Conservation (phyloP, 2,888 invertebrate species). For the Lasioglossum marginatum region DNA sequence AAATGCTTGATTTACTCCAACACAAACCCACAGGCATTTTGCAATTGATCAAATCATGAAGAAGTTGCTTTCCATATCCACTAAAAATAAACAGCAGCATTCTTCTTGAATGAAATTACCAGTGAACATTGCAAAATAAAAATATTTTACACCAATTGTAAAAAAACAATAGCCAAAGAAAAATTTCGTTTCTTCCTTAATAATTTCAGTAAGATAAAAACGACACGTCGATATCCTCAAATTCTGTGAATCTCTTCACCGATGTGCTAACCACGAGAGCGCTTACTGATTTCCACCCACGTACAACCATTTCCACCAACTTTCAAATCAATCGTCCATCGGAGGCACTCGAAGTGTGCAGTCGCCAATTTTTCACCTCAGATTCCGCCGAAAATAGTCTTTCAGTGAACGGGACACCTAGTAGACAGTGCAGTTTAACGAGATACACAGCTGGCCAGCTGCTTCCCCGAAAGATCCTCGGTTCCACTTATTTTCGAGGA, state of each 20-base stretch:
- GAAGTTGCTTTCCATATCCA: neutral
- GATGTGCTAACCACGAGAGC: no score
- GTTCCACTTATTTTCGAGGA: slow-evolving; percentile 3
- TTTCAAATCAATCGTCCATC: neutral
- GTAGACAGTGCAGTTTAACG: slow-evolving; percentile 5
- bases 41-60: neutral
- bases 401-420: neutral
- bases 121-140: no score
- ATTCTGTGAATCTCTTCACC: no score
- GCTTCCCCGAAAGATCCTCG: neutral
- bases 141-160: no score
- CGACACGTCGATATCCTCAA: no score
- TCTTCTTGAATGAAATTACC: no score
- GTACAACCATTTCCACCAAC: neutral
- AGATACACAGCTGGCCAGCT: neutral
- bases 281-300: no score
- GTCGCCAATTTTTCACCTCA: neutral
- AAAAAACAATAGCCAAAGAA: no score
- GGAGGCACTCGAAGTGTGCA: neutral
- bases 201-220: no score
- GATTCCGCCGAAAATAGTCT: neutral
- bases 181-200: no score
- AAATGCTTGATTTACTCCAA: neutral
- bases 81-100: no score
- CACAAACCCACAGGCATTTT: neutral